phyloP scores from a whole-genome alignment of 2,113 vertebrate genomes.

The Fukomys damarensis region DNA sequence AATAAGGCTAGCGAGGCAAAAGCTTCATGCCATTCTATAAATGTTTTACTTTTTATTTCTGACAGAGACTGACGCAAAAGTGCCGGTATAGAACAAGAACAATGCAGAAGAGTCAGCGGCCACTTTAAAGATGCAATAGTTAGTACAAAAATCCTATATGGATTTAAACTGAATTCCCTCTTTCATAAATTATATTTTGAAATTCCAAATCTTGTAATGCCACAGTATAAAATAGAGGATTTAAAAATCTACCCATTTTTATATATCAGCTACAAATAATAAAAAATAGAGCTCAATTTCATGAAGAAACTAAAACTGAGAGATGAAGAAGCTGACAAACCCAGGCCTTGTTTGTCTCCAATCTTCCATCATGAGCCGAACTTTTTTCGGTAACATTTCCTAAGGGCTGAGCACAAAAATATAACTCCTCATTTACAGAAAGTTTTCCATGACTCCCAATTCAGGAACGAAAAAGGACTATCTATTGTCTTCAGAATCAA shows the following conservation, averaged over 20 bases:
- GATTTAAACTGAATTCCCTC: neutral
- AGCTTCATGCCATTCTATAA: neutral
- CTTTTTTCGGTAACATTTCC: neutral
- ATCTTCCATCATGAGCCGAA: neutral
- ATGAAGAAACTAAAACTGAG: neutral
- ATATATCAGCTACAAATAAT: neutral
- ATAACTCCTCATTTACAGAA: constrained; percentile 18
- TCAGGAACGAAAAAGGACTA: neutral
- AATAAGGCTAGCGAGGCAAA: neutral
- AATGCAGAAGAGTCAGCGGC: neutral
- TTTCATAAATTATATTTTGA: neutral
- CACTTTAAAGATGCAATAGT: neutral
- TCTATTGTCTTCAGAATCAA: neutral
- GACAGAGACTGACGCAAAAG: neutral
- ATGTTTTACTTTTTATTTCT: neutral
- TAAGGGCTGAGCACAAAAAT: constrained; percentile 2
- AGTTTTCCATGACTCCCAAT: constrained; percentile 3
- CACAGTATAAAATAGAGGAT: neutral
- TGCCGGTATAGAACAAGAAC: neutral
- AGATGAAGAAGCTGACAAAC: constrained; percentile 7
- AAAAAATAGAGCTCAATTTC: neutral
- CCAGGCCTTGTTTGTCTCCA: neutral
- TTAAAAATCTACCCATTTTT: neutral
- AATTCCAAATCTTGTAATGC: neutral
- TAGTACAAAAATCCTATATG: neutral